Conservation (phyloP, 2,797 vertebrate genomes). For the Aldrovandia affinis region DNA sequence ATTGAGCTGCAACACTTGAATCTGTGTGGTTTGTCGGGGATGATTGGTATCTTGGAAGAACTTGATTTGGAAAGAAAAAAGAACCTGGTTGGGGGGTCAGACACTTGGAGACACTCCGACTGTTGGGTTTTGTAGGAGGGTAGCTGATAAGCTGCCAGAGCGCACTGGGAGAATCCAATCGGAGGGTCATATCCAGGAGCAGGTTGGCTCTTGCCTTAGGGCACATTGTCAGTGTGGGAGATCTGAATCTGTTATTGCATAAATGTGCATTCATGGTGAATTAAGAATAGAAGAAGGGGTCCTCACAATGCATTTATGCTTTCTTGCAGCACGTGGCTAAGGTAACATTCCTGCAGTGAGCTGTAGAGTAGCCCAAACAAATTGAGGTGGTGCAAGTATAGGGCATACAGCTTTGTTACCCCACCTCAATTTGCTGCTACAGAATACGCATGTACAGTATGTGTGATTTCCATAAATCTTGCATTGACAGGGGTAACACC, state of each 20-base stretch:
- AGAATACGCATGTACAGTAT: background rate
- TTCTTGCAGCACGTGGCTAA: background rate
- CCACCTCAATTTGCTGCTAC: background rate
- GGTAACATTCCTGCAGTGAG: too few species aligned
- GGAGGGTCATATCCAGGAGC: background rate
- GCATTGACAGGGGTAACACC: slow-evolving; percentile 58
- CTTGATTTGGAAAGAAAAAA: slow-evolving; percentile 5
- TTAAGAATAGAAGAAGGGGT: background rate
- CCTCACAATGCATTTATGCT: background rate
- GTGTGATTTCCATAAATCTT: background rate
- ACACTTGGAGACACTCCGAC: background rate
- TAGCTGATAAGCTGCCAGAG: background rate
- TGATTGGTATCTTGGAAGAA: slow-evolving; percentile 13
- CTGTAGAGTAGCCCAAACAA: too few species aligned
- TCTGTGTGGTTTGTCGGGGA: background rate
- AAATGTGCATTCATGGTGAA: background rate
- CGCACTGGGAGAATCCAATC: background rate
- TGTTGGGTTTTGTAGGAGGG: background rate
- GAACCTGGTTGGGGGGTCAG: background rate
- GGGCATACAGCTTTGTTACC: too few species aligned
- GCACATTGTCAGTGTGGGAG: background rate
- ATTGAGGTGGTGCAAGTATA: too few species aligned
- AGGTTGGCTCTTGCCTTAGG: background rate
- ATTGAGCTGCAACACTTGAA: background rate
- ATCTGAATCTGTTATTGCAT: background rate